Conservation (phyloP, 2,888 invertebrate species). For the Emmelina monodactyla region DNA sequence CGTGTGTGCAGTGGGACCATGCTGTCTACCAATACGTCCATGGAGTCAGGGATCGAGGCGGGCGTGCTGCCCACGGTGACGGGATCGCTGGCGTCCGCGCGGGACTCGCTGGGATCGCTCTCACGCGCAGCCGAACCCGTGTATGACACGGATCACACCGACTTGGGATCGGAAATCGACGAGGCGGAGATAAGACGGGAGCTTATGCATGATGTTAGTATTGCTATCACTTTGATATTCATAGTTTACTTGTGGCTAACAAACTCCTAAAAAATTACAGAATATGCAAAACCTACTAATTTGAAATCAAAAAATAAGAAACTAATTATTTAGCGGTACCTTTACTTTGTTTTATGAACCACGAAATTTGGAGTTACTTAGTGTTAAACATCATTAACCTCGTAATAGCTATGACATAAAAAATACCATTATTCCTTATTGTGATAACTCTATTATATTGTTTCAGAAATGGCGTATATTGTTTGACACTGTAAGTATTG, state of each 20-base stretch:
- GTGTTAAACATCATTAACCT: no score
- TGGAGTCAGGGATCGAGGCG: conserved; percentile 73
- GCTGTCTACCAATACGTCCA: conserved; percentile 59
- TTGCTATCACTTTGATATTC: no score
- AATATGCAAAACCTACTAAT: no score
- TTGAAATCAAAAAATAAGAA: neutral
- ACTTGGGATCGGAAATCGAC: conserved; percentile 80
- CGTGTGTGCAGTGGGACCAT: conserved; percentile 44
- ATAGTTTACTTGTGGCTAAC: no score
- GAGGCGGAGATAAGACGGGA: conserved; percentile 79
- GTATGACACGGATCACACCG: conserved; percentile 83
- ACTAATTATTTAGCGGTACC: no score
- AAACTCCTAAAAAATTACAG: no score
- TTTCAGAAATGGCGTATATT: conserved; percentile 89
- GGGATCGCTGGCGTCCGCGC: conserved; percentile 68
- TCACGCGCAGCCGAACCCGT: conserved; percentile 69
- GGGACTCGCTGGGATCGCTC: conserved; percentile 65
- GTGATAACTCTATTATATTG: conserved; percentile 18
- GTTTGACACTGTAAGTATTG: conserved; percentile 78
- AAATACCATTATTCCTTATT: no score
- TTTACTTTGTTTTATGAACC: no score
- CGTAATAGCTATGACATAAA: no score
- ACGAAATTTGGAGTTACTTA: no score
- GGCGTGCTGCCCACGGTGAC: conserved; percentile 77
- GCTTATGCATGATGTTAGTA: conserved; percentile 81